Evolutionary conservation across 1,140 invertebrate species (phyloP), one percentile per base, ranked within the genome.

Genomic region (Tribolium madens): DNA sequence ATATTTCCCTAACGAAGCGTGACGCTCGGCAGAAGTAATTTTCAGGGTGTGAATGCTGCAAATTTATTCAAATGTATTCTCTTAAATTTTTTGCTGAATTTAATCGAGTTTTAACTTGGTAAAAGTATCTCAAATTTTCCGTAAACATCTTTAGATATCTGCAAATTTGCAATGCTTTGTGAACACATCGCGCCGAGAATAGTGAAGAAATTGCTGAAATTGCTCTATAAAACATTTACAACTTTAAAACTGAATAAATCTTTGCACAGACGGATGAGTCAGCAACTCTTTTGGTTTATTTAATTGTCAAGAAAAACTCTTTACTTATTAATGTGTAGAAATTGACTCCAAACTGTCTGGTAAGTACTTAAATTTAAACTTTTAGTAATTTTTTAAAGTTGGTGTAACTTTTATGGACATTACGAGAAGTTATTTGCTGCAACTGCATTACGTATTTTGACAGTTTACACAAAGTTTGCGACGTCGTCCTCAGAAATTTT

Each of bases 31-130:
- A 33, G 50, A 72, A 72, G 70, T 53, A 72, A 72, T 72, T 72
- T 72, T 53, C 47, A 26, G 70, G 70, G 70, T 72, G 70, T 72
- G 70, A 72, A 72, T 50, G 70, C 70, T 50, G 70, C 13, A 72
- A 72, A 72, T 72, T 72, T 72, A 72, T 72, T 72, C 70, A 72
- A 72, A 72, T 72, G 70, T 72, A 72, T 72, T 72, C 70, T 53
- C 70, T 72, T 50, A 53, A 52, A 72, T 72, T 72, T 72, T 72
- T 72, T 64, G 57, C 57, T 64, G 57, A 64, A 64, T 64, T 64
- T 64, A 64, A 64, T 64, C 57, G 57, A 64, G 57, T 64, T 64
- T 64, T 64, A 64, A 72, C 70, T 72, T 72, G 10, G 70, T 36
- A 53, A 50, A 33, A 48, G 70, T 72, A 50, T 72, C 50, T 72